Percentiles rank a stretch among this genome's conserved stretches.
These are phyloP conservation scores for Cercopithecus petaurista DNA, from an alignment of 2,797 vertebrate genomes.

Conservation along the genomic window DNA sequence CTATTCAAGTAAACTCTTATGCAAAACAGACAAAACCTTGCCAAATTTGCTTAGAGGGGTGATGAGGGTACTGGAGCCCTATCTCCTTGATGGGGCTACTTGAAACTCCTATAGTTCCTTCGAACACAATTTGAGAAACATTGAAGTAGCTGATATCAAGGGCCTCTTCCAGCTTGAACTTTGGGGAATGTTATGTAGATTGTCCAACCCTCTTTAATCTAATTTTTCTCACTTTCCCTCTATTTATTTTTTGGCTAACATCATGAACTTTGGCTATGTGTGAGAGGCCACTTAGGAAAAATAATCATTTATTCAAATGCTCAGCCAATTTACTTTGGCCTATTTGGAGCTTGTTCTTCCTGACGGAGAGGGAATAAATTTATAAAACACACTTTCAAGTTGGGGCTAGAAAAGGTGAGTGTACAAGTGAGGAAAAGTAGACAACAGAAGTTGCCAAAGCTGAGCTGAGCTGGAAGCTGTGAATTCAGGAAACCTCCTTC, in stretches of 20 bases:
- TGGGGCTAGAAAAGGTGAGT: slow-evolving; percentile 68
- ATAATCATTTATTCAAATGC: slow-evolving; percentile 77
- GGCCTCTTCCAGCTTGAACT: slow-evolving; percentile 51
- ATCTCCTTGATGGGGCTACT: no score
- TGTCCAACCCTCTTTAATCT: slow-evolving; percentile 69
- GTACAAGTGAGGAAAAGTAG: slow-evolving; percentile 58
- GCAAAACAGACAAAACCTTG: not conserved
- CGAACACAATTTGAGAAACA: not conserved
- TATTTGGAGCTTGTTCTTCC: slow-evolving; percentile 74
- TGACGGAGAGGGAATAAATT: slow-evolving; percentile 61
- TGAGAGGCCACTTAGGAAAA: slow-evolving; percentile 78
- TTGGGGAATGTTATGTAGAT: slow-evolving; percentile 57
- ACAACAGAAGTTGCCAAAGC: slow-evolving; percentile 54
- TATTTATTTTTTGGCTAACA: slow-evolving; percentile 72
- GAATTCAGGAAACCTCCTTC: not conserved
- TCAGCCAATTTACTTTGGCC: slow-evolving; percentile 76
- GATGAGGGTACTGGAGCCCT: not conserved
- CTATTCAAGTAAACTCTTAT: not conserved
- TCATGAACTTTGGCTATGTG: slow-evolving; percentile 58
- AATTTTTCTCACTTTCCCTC: slow-evolving; percentile 76
- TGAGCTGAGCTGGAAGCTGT: slow-evolving; percentile 30
- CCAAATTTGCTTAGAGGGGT: not conserved
- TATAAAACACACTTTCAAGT: slow-evolving; percentile 60
- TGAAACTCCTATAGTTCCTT: not conserved
- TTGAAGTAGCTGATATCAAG: not conserved